Percentiles rank a stretch among this genome's conserved stretches.
phyloP scores from a whole-genome alignment of 1,140 invertebrate species.

The Ooceraea biroi region DNA sequence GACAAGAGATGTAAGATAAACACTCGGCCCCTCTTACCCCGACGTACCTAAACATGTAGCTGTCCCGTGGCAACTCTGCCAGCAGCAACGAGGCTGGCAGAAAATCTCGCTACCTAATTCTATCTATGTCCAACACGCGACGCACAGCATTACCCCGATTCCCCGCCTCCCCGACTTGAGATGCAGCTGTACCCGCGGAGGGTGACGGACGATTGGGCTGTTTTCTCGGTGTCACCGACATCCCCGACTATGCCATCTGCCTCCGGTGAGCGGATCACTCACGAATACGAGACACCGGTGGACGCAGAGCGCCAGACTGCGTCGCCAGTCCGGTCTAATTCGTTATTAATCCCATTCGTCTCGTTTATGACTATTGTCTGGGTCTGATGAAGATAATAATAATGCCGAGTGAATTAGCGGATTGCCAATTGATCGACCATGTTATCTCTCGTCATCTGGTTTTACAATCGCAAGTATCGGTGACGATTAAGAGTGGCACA shows the following conservation, averaged over 20 bases:
- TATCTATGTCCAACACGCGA: neutral
- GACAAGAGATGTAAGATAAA: conserved; percentile 29
- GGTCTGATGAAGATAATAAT: neutral
- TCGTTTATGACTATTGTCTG: neutral
- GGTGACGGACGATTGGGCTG: conserved; percentile 18
- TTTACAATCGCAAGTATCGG: conserved; percentile 8
- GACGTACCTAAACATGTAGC: conserved; percentile 3
- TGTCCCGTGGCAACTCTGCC: neutral
- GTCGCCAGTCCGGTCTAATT: no score
- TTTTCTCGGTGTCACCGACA: conserved; percentile 36
- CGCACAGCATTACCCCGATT: neutral
- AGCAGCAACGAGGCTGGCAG: neutral
- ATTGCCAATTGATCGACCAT: neutral
- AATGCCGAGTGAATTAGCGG: neutral
- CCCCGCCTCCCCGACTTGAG: neutral
- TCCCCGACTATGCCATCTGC: conserved; percentile 31
- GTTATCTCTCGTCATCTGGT: conserved; percentile 8
- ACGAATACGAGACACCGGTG: neutral
- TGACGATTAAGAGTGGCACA: neutral
- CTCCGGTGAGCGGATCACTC: no score
- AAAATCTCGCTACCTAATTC: conserved; percentile 4
- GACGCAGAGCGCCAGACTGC: no score
- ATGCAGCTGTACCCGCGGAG: conserved; percentile 45
- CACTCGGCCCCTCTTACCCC: conserved; percentile 1
- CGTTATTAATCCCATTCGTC: neutral